Base-by-base conservation (phyloP, 2,888 invertebrate species). In the Hymenopus coronatus region DNA sequence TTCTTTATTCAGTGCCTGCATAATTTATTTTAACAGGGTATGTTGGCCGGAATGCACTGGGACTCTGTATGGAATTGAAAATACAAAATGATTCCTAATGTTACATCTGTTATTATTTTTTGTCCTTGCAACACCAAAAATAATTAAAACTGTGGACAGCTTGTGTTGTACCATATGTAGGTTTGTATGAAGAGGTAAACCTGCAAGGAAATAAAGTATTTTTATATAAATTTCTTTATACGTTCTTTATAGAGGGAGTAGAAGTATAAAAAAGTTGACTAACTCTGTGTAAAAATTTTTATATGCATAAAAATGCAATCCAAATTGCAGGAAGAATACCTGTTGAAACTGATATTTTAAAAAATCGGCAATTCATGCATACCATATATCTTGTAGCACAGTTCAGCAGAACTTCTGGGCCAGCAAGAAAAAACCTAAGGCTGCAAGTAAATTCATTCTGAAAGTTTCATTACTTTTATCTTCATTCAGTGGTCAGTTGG, bases 81-180 rank as follows among this genome's bases (percentile, higher is more conserved):
- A 86, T 86, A 86, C 81, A 86, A 28, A 86, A n/a, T 85, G 20
- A 46, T 86, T 86, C 81, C 27, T 81, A 86, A 86, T 86, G 81
- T 86, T 86, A 81, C 7, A 14, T 86, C 14, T 15, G 8, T 40
- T 84, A 20, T 20, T 3, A 20, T 70, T 70, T 20, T 25, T 70
- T 46, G 54, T 70, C 54, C 54, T 70, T 70, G 25, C 54, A 70
- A 70, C 54, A 20, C 20, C 54, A 70, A 70, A 25, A 70, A 40
- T 40, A 40, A 70, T 70, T 70, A 70, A 7, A 25, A 25, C 54
- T 70, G 54, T 54, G 54, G 54, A 70, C 54, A 6, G 54, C 54
- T 20, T 70, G 6, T 70, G 15, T 70, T 20, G 20, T 70, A 70
- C 54, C 54, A 20, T 70, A 20, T 70, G 20, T 70, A 25, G 54